Evolutionary conservation across 2,888 invertebrate genomes (phyloP).

Genomic region (Monochamus alternatus): DNA sequence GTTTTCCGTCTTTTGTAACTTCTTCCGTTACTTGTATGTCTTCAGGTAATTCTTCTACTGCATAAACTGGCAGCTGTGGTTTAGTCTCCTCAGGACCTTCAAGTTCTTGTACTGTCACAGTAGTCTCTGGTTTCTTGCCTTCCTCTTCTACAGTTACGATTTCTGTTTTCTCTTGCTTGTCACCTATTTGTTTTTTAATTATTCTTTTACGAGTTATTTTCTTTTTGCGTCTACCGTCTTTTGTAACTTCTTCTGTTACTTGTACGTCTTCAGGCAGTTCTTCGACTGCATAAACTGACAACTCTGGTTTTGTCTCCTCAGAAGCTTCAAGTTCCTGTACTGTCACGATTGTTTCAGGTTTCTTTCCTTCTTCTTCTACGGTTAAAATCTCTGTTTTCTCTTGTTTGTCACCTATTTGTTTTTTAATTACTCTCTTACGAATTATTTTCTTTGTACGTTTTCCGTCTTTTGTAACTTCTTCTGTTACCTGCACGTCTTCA

Average conservation of each 20-base stretch:
- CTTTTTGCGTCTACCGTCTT: slow-evolving; percentile 52
- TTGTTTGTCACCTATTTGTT: slow-evolving; percentile 59
- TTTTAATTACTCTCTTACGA: slow-evolving; percentile 64
- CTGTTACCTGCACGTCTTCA: slow-evolving; percentile 58
- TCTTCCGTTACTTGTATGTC: slow-evolving; percentile 63
- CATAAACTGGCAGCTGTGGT: slow-evolving; percentile 59
- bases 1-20: slow-evolving; percentile 55
- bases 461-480: slow-evolving; percentile 58
- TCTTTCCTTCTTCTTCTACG: slow-evolving; percentile 65
- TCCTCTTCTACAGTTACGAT: slow-evolving; percentile 62
- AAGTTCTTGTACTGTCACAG: slow-evolving; percentile 57
- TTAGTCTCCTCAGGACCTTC: slow-evolving; percentile 63
- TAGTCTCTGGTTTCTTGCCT: slow-evolving; percentile 59
- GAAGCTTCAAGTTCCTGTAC: slow-evolving; percentile 65
- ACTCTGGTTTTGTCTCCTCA: slow-evolving; percentile 25
- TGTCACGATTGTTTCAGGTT: slow-evolving; percentile 67
- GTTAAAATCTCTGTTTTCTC: slow-evolving; percentile 61
- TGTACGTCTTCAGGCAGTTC: slow-evolving; percentile 64
- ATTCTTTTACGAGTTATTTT: slow-evolving; percentile 70
- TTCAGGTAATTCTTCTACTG: slow-evolving; percentile 60
- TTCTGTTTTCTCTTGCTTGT: slow-evolving; percentile 63
- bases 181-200: slow-evolving; percentile 68
- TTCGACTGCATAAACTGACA: slow-evolving; percentile 49
- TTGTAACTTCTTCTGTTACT: slow-evolving; percentile 59
- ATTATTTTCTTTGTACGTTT: slow-evolving; percentile 58